Percentiles rank a stretch among this genome's conserved stretches.
Conservation (phyloP, 2,113 vertebrate genomes). For the Gymnorhina tibicen region DNA sequence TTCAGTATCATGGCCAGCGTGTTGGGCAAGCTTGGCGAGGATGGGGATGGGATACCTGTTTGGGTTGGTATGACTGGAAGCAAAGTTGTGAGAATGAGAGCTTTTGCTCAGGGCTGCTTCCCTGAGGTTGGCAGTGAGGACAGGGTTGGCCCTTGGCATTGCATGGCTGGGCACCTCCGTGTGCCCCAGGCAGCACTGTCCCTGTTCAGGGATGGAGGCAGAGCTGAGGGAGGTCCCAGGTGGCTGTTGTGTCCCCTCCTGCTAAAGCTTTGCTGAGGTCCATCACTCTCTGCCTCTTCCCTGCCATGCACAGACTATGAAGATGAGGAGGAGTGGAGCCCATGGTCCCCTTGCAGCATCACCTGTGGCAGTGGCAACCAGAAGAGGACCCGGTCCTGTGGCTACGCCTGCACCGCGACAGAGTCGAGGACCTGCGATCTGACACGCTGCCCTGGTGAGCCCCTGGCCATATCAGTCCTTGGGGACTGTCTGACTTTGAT, state of each 20-base stretch:
- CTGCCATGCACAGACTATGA: constrained; percentile 73
- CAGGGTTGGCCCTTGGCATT: not conserved
- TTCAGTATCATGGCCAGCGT: not conserved
- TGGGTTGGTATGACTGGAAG: not conserved
- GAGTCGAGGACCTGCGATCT: constrained; percentile 82
- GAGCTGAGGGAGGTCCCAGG: not conserved
- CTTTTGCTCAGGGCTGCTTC: not conserved
- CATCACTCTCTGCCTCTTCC: not conserved
- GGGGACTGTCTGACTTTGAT: not conserved
- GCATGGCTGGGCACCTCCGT: accelerated
- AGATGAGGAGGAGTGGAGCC: constrained; percentile 85
- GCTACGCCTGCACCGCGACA: constrained; percentile 83
- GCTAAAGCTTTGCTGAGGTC: not conserved
- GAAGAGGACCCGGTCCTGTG: constrained; percentile 85
- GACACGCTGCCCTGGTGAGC: constrained; percentile 81
- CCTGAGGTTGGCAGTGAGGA: not conserved
- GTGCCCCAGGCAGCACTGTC: not conserved
- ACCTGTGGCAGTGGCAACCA: constrained; percentile 83
- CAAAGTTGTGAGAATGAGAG: not conserved
- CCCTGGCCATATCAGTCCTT: not conserved
- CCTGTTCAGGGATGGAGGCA: not conserved
- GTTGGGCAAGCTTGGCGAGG: not conserved
- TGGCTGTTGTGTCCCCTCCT: not conserved
- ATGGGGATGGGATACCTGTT: not conserved
- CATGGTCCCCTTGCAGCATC: constrained; percentile 87